These are phyloP conservation scores for Xerus rutilus DNA, from an alignment of 2,797 vertebrate genomes.

Conservation along the genomic window DNA sequence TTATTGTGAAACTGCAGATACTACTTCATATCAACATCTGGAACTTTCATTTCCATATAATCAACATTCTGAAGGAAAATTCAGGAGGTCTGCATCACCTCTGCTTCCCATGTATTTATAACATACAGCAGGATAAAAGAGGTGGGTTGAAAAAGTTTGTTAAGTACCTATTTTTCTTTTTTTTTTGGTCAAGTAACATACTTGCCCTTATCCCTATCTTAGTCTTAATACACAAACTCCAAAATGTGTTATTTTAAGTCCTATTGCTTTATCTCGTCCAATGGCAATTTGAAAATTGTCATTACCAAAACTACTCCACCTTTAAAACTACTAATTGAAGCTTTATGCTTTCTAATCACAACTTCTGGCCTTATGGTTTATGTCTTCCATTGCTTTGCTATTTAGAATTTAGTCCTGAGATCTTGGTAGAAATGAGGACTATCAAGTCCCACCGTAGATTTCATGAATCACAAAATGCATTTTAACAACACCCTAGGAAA, in stretches of 20 bases:
- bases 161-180: background rate
- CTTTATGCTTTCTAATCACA: background rate
- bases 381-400: background rate
- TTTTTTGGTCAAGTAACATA: background rate
- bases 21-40: conserved; percentile 65
- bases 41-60: conserved; percentile 64
- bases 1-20: conserved; percentile 59
- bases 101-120: background rate
- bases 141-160: background rate
- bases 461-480: background rate
- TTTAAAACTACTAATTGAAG: background rate
- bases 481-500: background rate
- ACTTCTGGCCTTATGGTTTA: background rate
- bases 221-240: background rate
- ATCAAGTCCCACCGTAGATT: background rate
- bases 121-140: background rate
- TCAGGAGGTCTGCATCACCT: background rate
- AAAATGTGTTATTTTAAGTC: background rate
- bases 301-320: background rate
- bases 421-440: background rate
- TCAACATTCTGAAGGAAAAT: conserved; percentile 47
- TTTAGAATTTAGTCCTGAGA: background rate
- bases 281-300: background rate
- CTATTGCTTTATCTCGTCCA: background rate
- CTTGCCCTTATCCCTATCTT: background rate